Percentiles rank a stretch among this genome's conserved stretches.
Conservation (phyloP, 1,140 invertebrate species). For the Eulimnadia texana region DNA sequence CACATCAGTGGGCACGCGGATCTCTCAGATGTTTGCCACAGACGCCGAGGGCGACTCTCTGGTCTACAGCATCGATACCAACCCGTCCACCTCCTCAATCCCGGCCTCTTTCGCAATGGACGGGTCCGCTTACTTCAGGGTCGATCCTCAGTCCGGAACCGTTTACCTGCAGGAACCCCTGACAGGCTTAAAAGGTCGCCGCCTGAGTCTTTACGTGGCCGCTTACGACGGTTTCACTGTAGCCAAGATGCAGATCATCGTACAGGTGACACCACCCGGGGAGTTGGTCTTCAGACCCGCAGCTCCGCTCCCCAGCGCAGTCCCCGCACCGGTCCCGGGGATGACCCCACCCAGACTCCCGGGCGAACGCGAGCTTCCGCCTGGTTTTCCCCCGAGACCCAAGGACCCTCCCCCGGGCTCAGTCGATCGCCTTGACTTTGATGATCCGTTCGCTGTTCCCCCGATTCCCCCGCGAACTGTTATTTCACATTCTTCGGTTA, state of each 20-base stretch:
- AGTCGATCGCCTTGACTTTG: background rate
- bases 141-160: constrained; percentile 48
- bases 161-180: constrained; percentile 53
- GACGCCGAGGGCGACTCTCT: constrained; percentile 45
- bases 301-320: background rate
- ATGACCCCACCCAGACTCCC: background rate
- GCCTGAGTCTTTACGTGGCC: background rate
- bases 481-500: background rate
- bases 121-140: constrained; percentile 43
- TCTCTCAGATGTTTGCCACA: constrained; percentile 40
- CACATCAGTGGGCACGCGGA: constrained; percentile 44
- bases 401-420: background rate
- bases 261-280: background rate
- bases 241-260: constrained; percentile 1
- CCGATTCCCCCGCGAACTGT: background rate
- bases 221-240: background rate
- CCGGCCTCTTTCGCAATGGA: constrained; percentile 17
- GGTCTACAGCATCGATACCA: constrained; percentile 39
- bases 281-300: background rate
- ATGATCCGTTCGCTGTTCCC: background rate
- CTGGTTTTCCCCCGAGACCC: background rate
- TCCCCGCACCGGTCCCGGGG: background rate
- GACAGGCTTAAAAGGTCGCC: constrained; percentile 30
- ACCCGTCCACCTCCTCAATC: constrained; percentile 19
- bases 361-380: background rate